These are phyloP conservation scores for Poeciliopsis occidentalis DNA, from an alignment of 2,113 vertebrate genomes.

Conservation along the genomic window DNA sequence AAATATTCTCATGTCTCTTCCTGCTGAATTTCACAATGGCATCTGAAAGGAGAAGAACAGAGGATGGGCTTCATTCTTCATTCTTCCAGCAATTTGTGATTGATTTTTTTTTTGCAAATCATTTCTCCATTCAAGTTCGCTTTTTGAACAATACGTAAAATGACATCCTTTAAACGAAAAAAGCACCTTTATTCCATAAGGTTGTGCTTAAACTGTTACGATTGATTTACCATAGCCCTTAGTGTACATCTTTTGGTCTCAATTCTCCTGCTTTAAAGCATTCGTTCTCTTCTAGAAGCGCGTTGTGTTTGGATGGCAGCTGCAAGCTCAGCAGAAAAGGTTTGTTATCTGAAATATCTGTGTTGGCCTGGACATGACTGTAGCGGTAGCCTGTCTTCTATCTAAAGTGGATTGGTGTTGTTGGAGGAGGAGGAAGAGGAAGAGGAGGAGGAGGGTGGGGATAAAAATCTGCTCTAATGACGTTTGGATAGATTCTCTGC, in stretches of 20 bases:
- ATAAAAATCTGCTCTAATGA: conserved; percentile 34
- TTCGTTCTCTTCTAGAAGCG: background rate
- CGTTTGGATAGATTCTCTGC: conserved; percentile 58
- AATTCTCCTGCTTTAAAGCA: too few species aligned
- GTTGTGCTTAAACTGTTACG: background rate
- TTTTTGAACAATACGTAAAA: background rate
- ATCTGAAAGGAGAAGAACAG: background rate
- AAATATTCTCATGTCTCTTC: too few species aligned
- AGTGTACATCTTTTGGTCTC: too few species aligned
- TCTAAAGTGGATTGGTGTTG: conserved; percentile 21
- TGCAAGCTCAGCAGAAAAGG: background rate
- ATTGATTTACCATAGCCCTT: background rate
- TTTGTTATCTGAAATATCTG: background rate
- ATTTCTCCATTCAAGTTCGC: background rate
- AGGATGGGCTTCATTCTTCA: too few species aligned
- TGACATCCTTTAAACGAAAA: background rate
- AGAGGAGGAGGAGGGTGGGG: background rate
- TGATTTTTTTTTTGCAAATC: background rate
- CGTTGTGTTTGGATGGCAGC: background rate
- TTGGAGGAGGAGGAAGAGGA: too few species aligned
- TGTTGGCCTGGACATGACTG: background rate
- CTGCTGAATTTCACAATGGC: background rate
- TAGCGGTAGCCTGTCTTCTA: conserved; percentile 26
- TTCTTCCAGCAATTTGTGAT: too few species aligned
- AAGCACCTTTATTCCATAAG: background rate